Base-by-base conservation (phyloP, 2,797 vertebrate species). In the Acridotheres tristis region DNA sequence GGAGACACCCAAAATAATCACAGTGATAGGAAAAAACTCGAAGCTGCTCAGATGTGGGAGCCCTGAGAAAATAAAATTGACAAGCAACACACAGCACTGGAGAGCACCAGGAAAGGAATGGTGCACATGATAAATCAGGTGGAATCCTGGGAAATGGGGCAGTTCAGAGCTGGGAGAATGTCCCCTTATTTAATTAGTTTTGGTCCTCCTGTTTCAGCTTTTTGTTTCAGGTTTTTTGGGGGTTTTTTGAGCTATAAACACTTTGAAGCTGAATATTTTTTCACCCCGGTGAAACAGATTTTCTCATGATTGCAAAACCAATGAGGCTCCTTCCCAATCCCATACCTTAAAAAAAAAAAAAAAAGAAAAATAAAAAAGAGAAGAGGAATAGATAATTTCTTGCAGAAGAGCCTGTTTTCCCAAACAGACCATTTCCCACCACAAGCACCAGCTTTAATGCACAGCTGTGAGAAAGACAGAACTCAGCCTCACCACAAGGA, bases 21-120 rank as follows among this genome's bases (percentile, higher is more conserved):
- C 22, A 8, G 43, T 1, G 14, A 36, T 0, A 22, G 23, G 2
- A 62, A 57, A 62, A 55, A 25, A 5, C 17, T 40, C 13, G 4
- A 0, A 26, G 16, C 12, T 54, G 43, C 16, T 76, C 45, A 29
- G 4, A 14, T 8, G 14, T 15, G 47, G 6, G 5, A 32, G 4
- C 26, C 21, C 4, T 6, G 20, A 61, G 26, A 29, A 88, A 65
- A 50, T 9, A 15, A 36, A 63, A 26, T 10, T 9, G 10, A 18
- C 19, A 27, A 65, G 67, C 4, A 38, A 9, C 43, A 32, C 0
- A 1, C 5, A 5, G 14, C 36, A 4, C 34, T 3, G 27, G 40
- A 65, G 5, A 38, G 29, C 7, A 21, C 2, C 9, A n/a, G 77
- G 47, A n/a, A 61, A 38, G 8, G 8, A 67, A 45, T 0, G 14